A percentile compares a stretch with the other conserved stretches of the same genome.
These are phyloP conservation scores for Strix aluco DNA, from an alignment of 2,113 vertebrate species.

Conservation along the genomic window DNA sequence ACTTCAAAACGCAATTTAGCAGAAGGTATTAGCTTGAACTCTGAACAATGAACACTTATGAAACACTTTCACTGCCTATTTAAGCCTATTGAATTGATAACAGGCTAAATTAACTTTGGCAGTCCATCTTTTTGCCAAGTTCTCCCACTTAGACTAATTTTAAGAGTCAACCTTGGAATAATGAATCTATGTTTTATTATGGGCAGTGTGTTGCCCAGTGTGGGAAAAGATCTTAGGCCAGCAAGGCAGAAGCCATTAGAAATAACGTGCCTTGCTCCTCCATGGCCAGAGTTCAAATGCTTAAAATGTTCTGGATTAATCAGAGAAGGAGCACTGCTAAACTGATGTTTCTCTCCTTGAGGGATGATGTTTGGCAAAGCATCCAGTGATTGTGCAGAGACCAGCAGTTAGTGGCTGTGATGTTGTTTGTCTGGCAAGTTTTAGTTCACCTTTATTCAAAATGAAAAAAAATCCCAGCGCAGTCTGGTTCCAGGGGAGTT, in stretches of 20 bases:
- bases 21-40: conserved; percentile 64
- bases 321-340: background rate
- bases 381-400: background rate
- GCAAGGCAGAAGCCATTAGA: background rate
- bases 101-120: conserved; percentile 64
- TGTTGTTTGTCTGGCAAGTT: background rate
- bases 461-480: background rate
- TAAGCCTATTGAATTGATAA: conserved; percentile 71
- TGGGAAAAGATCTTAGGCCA: background rate
- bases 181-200: conserved; percentile 46
- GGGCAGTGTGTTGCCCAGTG: background rate
- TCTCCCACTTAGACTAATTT: conserved; percentile 44
- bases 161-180: conserved; percentile 26
- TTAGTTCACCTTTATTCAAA: background rate
- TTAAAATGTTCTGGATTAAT: background rate
- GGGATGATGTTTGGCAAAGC: background rate
- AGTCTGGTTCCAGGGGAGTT: background rate
- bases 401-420: background rate
- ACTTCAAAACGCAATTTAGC: conserved; percentile 68
- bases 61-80: conserved; percentile 55
- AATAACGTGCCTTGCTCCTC: background rate
- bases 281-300: background rate
- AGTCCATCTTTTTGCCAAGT: conserved; percentile 52
- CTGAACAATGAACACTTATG: conserved; percentile 65
- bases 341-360: background rate